Evolutionary conservation across 2,113 vertebrate genomes (phyloP), one percentile per base, ranked within the genome.

Genomic region (Ictalurus punctatus): DNA sequence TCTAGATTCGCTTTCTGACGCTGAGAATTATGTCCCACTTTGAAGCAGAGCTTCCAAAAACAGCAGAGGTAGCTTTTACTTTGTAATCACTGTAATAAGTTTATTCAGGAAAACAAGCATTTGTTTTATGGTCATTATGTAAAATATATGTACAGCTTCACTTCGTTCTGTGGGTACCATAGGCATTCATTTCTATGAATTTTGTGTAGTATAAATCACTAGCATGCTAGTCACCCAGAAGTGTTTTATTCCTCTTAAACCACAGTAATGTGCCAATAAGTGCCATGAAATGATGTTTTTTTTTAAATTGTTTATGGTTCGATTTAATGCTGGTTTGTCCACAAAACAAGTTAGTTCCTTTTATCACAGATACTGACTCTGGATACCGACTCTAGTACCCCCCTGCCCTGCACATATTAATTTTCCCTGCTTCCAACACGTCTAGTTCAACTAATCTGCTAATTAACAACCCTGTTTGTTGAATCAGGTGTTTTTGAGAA

Each of bases 11-110:
- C 4, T 95, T 99, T 1, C 92, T 98, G 92, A 97, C 97, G 1
- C 78, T 99, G 93, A 96, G 97, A 93, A 97, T 99, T 91, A 95
- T 99, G 91, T 97, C 95, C 86, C 97, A 98, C 91, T 99, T 99
- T 93, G 95, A 97, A 87, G 93, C 94, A 27, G 92, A 84, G 12
- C 94, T 97, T 93, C 94, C 96, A 0, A 67, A 92, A 25, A 88
- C 90, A 58, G 14, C 89, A n/a, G 95, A 97, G 98, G 98, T 99
- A 96, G n/a, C 10, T 7, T 69, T 65, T 86, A 4, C 14, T 37
- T 86, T 17, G 25, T 23, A 12, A 30, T 61, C 16, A 10, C 1
- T 83, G 8, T 71, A 7, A 67, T 48, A 12, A 61, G 7, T 74
- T 30, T 12, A 1, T 27, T 16, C 16, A 17, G 34, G 40, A 56